Percentiles rank a stretch among this genome's conserved stretches.
phyloP scores from a whole-genome alignment of 2,888 invertebrate genomes.

The Ochlodes sylvanus region DNA sequence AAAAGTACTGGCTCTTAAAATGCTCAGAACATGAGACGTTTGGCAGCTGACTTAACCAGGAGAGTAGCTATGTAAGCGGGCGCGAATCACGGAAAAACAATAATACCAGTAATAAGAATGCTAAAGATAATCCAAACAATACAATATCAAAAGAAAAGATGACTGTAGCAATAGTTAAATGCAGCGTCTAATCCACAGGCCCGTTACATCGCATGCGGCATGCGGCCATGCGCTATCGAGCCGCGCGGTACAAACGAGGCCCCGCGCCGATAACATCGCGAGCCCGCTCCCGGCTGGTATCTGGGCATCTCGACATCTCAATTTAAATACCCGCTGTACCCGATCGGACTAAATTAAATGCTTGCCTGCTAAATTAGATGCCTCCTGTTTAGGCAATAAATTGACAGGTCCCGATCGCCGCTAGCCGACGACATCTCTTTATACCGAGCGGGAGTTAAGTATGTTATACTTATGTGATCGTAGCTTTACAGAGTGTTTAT shows the following conservation, averaged over 20 bases:
- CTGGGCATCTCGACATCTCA: slow-evolving; percentile 75
- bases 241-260: slow-evolving; percentile 47
- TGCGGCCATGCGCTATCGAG: slow-evolving; percentile 22
- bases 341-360: slow-evolving; percentile 57
- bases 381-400: slow-evolving; percentile 47
- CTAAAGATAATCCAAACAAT: no score
- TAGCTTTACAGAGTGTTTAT: no score
- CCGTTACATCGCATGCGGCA: slow-evolving; percentile 24
- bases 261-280: slow-evolving; percentile 62
- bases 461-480: no score
- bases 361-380: slow-evolving; percentile 47
- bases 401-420: slow-evolving; percentile 35
- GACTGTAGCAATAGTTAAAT: neutral
- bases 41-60: no score
- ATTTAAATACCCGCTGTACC: slow-evolving; percentile 67
- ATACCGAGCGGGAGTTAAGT: no score
- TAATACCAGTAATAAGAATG: no score
- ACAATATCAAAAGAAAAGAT: neutral
- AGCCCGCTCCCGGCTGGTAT: slow-evolving; percentile 63
- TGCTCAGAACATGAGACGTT: no score
- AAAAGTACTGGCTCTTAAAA: no score
- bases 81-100: no score
- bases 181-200: neutral
- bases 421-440: neutral
- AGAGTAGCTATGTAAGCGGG: no score